Base-by-base conservation (phyloP, 2,888 invertebrate genomes). In the Ptilodon capucinus region DNA sequence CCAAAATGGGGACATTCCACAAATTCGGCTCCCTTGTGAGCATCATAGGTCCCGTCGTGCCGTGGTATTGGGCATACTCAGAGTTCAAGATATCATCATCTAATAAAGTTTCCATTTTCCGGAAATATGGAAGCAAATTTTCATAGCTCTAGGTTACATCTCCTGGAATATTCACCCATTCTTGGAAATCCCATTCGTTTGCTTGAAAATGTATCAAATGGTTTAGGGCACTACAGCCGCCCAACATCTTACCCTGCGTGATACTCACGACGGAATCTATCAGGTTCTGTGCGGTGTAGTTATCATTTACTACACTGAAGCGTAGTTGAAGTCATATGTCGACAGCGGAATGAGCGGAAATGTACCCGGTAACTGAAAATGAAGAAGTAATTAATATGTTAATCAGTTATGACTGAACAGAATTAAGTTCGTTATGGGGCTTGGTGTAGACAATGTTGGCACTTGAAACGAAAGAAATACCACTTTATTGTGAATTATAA, bases 21-120 rank as follows among this genome's bases (percentile, higher is more conserved):
- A 44, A 30, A 9, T 51, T 54, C 0, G 40, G 19, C 42, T 71
- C 55, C 21, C 63, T 65, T 0, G 65, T 64, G 0, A 74, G 43
- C 11, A 55, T 63, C 0, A 69, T 40, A 3, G 60, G 55, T 4
- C 78, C 79, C 1, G 46, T 8, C 0, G 58, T 68, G 2, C 79
- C 78, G 23, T 70, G 66, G 17, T 54, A 61, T 0, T 19, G 16
- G 0, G 28, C 40, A 18, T 35, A 34, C 4, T 42, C 8, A 7
- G 48, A 45, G 7, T 21, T 4, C 0, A 40, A 9, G 2, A 52
- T 30, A 9, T 35, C 35, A 1, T 34, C 11, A 4, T 48, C 42
- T 0, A 19, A 35, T 14, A 52, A n/a, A 8, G 39, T 34, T 36
- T 45, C 42, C 2, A 30, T 2, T 8, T 18, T 40, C 28, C 40